Conservation (phyloP, 2,113 vertebrate genomes). For the Sprattus sprattus region DNA sequence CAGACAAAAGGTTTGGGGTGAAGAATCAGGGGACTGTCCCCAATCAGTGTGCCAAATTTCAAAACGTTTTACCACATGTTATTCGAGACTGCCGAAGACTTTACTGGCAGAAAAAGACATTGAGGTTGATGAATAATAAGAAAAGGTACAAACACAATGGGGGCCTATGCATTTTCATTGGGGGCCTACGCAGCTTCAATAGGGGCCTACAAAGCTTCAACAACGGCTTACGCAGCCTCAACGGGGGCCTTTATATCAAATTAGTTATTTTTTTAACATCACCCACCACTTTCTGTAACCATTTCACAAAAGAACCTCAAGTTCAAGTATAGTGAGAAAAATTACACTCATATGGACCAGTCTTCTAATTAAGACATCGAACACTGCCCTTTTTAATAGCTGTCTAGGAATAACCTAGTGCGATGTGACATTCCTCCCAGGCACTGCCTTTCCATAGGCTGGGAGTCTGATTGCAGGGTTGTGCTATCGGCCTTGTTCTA, state of each 20-base stretch:
- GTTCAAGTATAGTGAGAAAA: not conserved
- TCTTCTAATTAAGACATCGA: not conserved
- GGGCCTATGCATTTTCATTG: not conserved
- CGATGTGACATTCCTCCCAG: constrained; percentile 1
- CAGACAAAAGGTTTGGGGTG: no score
- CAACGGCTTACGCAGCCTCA: not conserved
- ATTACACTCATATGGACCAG: not conserved
- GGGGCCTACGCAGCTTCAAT: not conserved
- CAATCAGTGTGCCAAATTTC: no score
- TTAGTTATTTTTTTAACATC: not conserved
- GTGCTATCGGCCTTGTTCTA: not conserved
- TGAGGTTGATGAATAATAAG: no score
- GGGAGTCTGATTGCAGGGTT: not conserved
- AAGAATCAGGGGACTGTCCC: no score
- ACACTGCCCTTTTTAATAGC: not conserved
- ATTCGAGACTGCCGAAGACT: no score
- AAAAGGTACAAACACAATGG: not conserved
- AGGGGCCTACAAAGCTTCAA: not conserved
- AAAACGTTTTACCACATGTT: no score
- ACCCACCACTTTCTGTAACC: not conserved
- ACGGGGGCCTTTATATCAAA: not conserved
- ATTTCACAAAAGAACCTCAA: not conserved
- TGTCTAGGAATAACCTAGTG: not conserved
- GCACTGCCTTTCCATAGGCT: not conserved
- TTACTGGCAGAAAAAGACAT: no score